Base-by-base conservation (phyloP, 2,113 vertebrate genomes). In the Chaetodon trifascialis region DNA sequence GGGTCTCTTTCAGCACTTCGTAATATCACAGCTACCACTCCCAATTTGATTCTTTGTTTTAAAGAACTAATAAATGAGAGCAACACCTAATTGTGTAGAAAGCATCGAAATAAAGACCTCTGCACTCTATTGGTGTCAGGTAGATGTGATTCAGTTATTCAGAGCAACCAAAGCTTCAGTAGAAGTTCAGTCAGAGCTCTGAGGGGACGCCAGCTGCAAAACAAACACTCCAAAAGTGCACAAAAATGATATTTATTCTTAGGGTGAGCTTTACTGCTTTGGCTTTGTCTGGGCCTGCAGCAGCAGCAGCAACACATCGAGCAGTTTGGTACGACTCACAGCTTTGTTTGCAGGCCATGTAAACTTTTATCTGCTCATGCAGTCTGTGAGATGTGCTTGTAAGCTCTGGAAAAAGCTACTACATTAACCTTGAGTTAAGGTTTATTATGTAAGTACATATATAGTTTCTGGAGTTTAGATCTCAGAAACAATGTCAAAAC, bases 401-500 rank as follows among this genome's bases (percentile, higher is more conserved):
- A 52, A 60, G 44, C 21, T 52, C 17, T n/a, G 6, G 2, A 19
- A 54, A 25, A 76, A 82, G 38, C 10, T 4, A 34, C 42, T 40
- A 44, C 34, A 10, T 51, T 49, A 21, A 63, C 56, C 11, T 21
- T 16, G 15, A n/a, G 9, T 80, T 38, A 49, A 36, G 30, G 62
- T 51, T 16, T 30, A 38, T 51, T n/a, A 23, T 38, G 49, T 62
- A 25, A 44, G 15, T 34, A 0, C 21, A 64, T 63, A 12, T 12
- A 21, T 12, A 7, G 52, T 59, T 4, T 21, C 34, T 44, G 62
- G 3, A 83, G 11, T 59, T 63, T 72, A 78, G 15, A 64, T 46
- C 19, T 36, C 47, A 25, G 77, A 62, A 42, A 44, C 8, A 64
- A 60, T 19, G 15, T 44, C 49, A 76, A 51, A 77, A 77, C 56